A percentile compares a stretch with the other conserved stretches of the same genome.
Evolutionary conservation across 2,888 invertebrate species (phyloP).

Genomic region (Diarsia brunnea): DNA sequence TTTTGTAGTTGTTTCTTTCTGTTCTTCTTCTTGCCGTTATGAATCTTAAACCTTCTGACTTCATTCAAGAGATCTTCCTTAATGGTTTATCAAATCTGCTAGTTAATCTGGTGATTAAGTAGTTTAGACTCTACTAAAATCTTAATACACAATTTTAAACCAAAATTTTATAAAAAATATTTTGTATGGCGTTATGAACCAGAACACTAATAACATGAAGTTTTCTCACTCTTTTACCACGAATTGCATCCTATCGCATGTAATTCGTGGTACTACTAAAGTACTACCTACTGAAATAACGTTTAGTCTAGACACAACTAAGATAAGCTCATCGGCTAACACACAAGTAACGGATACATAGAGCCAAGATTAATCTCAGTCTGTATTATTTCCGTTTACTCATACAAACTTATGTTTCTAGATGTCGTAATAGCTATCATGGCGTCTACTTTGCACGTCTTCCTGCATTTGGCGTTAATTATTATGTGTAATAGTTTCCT

Average conservation of each 20-base stretch:
- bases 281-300: slow-evolving; percentile 1
- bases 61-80: neutral
- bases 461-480: slow-evolving; percentile 50
- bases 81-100: neutral
- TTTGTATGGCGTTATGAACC: neutral
- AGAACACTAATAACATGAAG: neutral
- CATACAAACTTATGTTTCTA: slow-evolving; percentile 36
- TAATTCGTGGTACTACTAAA: neutral
- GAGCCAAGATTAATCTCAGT: slow-evolving; percentile 47
- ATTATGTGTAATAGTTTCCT: slow-evolving; percentile 51
- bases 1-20: neutral
- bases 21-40: neutral
- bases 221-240: neutral
- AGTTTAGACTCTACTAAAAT: neutral
- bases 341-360: slow-evolving; percentile 35
- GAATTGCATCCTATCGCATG: neutral
- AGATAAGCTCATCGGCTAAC: slow-evolving; percentile 26
- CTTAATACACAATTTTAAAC: neutral
- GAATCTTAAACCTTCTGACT: neutral
- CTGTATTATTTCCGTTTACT: slow-evolving; percentile 57
- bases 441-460: slow-evolving; percentile 39
- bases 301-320: slow-evolving; percentile 25
- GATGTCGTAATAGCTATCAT: slow-evolving; percentile 37
- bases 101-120: neutral
- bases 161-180: neutral